A percentile compares a stretch with the other conserved stretches of the same genome.
Conservation (phyloP, 2,888 invertebrate species). For the Cyclophora albipunctata region DNA sequence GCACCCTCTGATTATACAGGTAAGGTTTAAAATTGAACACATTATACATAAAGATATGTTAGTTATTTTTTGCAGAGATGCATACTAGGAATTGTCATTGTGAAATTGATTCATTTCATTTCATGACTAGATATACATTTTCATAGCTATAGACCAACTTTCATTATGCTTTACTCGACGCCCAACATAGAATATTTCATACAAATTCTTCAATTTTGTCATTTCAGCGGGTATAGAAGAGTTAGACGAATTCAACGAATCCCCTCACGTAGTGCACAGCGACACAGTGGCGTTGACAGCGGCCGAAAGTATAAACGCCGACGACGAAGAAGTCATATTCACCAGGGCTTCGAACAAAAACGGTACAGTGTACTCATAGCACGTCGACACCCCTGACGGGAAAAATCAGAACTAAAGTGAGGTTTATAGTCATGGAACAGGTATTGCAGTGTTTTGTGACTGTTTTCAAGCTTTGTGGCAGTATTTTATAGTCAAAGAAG, state of each 20-base stretch:
- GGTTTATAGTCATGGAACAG: neutral
- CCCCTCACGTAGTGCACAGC: constrained; percentile 86
- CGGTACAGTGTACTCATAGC: constrained; percentile 58
- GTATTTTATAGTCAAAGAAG: too few species aligned
- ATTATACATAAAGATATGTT: neutral
- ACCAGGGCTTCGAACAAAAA: constrained; percentile 50
- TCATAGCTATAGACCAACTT: too few species aligned
- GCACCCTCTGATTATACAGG: constrained; percentile 82
- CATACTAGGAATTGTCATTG: too few species aligned
- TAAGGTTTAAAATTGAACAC: constrained; percentile 19
- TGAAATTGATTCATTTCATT: too few species aligned
- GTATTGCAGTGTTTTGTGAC: too few species aligned
- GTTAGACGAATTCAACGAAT: constrained; percentile 92
- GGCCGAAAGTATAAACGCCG: constrained; percentile 52
- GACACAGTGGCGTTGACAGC: constrained; percentile 59
- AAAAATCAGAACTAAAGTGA: too few species aligned
- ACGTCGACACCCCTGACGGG: constrained; percentile 12
- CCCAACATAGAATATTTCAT: too few species aligned
- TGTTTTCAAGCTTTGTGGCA: too few species aligned
- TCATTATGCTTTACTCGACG: too few species aligned
- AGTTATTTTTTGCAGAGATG: neutral
- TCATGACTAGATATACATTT: too few species aligned
- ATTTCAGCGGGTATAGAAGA: constrained; percentile 81
- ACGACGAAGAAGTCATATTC: constrained; percentile 69
- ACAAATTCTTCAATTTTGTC: too few species aligned